Evolutionary conservation across 2,113 vertebrate genomes (phyloP).

Genomic region (Nothoprocta pentlandii): DNA sequence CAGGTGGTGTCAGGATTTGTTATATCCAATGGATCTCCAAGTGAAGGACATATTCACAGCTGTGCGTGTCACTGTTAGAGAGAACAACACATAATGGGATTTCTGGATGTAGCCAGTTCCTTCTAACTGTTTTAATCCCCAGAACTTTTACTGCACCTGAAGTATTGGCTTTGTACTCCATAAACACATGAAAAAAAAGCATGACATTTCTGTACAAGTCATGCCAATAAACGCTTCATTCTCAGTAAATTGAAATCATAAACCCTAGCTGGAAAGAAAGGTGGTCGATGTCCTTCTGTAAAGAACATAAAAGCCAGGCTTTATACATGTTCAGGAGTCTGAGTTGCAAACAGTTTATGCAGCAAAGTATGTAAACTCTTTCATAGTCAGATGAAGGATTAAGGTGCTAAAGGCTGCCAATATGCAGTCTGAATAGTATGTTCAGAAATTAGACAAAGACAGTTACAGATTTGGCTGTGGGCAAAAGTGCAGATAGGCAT

Average conservation of each 20-base stretch:
- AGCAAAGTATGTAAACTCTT: neutral
- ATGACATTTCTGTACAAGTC: neutral
- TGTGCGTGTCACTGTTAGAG: neutral
- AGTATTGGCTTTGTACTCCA: neutral
- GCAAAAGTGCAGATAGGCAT: rapidly evolving
- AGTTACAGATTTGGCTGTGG: rapidly evolving
- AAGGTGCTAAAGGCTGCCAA: neutral
- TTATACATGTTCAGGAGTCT: rapidly evolving
- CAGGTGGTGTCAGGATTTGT: neutral
- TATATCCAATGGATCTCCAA: rapidly evolving
- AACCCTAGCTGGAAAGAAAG: neutral
- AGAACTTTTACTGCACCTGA: neutral
- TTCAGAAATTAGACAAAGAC: neutral
- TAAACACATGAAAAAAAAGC: neutral
- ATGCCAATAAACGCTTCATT: neutral
- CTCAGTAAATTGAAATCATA: neutral
- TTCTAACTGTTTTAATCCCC: neutral
- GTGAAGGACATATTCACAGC: neutral
- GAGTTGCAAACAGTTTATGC: rapidly evolving
- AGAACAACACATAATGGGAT: neutral
- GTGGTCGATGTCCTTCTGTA: neutral
- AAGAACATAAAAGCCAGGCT: rapidly evolving
- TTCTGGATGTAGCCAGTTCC: neutral
- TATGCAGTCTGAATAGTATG: neutral
- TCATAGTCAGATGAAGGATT: rapidly evolving